Base-by-base conservation (phyloP, 2,888 invertebrate species). In the Tachina lurida region DNA sequence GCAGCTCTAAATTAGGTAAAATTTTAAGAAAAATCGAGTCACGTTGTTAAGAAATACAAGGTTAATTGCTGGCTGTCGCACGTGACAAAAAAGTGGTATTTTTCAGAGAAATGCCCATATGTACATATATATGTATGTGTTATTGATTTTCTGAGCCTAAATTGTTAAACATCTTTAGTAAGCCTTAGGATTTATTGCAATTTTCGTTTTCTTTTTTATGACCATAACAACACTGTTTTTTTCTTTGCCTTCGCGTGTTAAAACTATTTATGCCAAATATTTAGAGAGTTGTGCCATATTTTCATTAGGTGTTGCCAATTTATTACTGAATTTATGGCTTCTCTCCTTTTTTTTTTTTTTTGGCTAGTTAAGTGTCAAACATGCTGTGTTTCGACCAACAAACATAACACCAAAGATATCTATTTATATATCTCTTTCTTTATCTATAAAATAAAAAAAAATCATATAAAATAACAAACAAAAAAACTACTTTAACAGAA, bases 241-340 rank as follows among this genome's bases (percentile, higher is more conserved):
- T 67, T 31, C 47, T 56, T 17, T 17, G 5, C 22, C 8, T 12
- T 60, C 60, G 54, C 7, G n/a, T 17, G 45, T 45, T 12, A 49
- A 54, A 73, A 73, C 56, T 54, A 73, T 80, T 80, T 62, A 49
- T 73, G 80, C 8, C 41, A 73, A 73, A 80, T 49, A 80, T 74
- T 74, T 80, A 67, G 67, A 80, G 80, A 80, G 73, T 80, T 80
- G 67, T 73, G 73, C 73, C 58, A 74, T 67, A 74, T 80, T 74
- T 67, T 10, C 67, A 74, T 74, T 67, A 80, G 80, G 80, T 67
- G 74, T 80, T 80, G 80, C 58, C 74, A 80, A 58, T 80, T 74
- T 71, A 45, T 39, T 56, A 60, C 12, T 67, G 2, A 73, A 74
- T 74, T 74, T 60, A 65, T 52, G 49, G 17, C 41, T 52, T 41